Evolutionary conservation across 2,888 invertebrate genomes (phyloP), one percentile per base, ranked within the genome.

Genomic region (Melitaea athalia): DNA sequence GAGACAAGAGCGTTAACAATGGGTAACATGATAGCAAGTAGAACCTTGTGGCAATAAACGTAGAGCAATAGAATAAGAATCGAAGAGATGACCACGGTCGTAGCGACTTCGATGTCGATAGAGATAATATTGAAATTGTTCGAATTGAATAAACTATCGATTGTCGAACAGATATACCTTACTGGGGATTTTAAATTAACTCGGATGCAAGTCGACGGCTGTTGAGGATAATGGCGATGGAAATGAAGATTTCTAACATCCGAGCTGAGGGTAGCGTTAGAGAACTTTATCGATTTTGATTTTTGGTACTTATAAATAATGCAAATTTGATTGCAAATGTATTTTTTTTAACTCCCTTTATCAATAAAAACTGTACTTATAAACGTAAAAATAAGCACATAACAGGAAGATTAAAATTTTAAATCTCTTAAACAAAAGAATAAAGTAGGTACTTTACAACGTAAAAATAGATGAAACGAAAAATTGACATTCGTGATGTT

Each of bases 71-170:
- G 79, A 76, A 88, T 86, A 81, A 80, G 82, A 87, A 87, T 86
- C 86, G 84, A 81, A 75, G 81, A 81, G 85, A 79, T 77, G 80
- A 84, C 85, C 84, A 78, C 74, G 75, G 78, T 80, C 76, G 81
- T 85, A 82, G 74, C 75, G 76, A 84, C 84, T 82, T 83, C 78
- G 79, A 85, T 86, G 84, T 85, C 83, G 76, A 74, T 83, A 78
- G 76, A 80, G 84, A 87, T 86, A 83, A 84, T 83, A 86, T 85
- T 85, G 82, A 84, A 84, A 85, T 87, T 81, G 85, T 84, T 86
- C 81, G 81, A 81, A 81, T 82, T 77, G 79, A 81, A 85, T 85
- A 81, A 81, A 82, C 75, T 77, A 81, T 81, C 76, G 85, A 86
- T 83, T 79, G 79, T 76, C 66, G 67, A 52, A 67, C 71, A 69